phyloP scores from a whole-genome alignment of 2,888 invertebrate genomes.

The Apodemia mormo region DNA sequence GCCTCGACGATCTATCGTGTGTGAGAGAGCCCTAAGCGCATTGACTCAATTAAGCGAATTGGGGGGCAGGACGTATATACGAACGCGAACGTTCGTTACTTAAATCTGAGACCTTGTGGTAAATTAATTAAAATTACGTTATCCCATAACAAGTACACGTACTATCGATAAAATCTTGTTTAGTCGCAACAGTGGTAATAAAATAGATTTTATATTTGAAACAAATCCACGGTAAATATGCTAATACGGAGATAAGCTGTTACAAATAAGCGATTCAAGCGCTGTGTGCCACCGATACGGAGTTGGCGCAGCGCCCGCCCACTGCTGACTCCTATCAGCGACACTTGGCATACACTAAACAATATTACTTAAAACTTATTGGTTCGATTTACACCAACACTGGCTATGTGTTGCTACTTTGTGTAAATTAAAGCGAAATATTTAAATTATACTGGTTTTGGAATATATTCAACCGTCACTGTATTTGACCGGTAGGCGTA shows the following conservation, averaged over 20 bases:
- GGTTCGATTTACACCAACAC: slow-evolving; percentile 19
- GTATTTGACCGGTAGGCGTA: too few relatives aligned
- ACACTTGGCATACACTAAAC: slow-evolving; percentile 26
- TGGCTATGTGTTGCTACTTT: background rate
- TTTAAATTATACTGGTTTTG: background rate
- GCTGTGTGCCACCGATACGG: slow-evolving; percentile 44
- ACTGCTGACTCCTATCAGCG: slow-evolving; percentile 27
- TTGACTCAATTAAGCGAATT: too few relatives aligned
- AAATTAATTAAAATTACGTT: background rate
- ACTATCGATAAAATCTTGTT: slow-evolving; percentile 14
- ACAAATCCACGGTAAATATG: slow-evolving; percentile 34
- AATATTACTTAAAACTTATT: slow-evolving; percentile 27
- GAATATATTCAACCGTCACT: background rate
- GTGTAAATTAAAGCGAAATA: background rate
- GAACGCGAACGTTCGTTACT: too few relatives aligned
- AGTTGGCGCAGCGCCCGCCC: slow-evolving; percentile 43
- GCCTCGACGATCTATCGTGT: too few relatives aligned
- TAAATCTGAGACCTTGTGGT: background rate
- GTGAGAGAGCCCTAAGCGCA: too few relatives aligned
- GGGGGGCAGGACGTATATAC: too few relatives aligned
- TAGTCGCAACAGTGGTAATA: slow-evolving; percentile 5
- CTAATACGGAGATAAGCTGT: slow-evolving; percentile 43
- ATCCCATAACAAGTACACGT: background rate
- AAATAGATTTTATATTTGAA: slow-evolving; percentile 23
- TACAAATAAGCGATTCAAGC: slow-evolving; percentile 44